A percentile compares a stretch with the other conserved stretches of the same genome.
These are phyloP conservation scores for Ellobium chinense DNA, from an alignment of 2,888 invertebrate species.

Conservation along the genomic window DNA sequence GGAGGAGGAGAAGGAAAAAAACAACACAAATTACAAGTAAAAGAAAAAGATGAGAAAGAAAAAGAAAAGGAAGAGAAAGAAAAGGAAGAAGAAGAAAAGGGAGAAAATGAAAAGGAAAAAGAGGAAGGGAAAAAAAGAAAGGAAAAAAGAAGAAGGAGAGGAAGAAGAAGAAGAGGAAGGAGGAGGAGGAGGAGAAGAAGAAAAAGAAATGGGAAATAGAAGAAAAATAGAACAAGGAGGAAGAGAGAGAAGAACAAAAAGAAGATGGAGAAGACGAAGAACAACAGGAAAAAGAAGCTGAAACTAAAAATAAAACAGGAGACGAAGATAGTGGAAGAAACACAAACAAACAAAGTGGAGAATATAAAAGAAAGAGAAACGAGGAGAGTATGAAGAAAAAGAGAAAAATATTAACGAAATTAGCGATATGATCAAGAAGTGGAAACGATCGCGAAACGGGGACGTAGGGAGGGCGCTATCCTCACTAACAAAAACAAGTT, in stretches of 20 bases:
- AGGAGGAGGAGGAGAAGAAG: not conserved
- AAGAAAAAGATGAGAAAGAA: not conserved
- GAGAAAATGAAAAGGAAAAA: not conserved
- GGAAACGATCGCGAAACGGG: too few species aligned
- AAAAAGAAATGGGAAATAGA: not conserved
- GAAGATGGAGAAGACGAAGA: too few species aligned
- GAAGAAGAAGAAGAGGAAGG: not conserved
- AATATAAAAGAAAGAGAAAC: not conserved
- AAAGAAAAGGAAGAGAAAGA: not conserved
- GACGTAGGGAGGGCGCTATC: too few species aligned
- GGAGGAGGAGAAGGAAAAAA: not conserved
- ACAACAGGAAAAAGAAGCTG: too few species aligned
- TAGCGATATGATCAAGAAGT: too few species aligned
- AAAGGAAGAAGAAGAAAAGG: not conserved
- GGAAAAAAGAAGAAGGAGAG: not conserved
- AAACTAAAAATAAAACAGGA: too few species aligned
- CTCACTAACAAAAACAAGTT: too few species aligned
- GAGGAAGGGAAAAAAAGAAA: not conserved
- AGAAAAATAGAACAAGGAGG: not conserved
- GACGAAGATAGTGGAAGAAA: too few species aligned
- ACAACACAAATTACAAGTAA: too few species aligned
- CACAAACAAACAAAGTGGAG: not conserved
- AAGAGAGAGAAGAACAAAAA: not conserved
- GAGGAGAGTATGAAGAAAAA: not conserved
- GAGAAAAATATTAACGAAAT: too few species aligned